A percentile compares a stretch with the other conserved stretches of the same genome.
phyloP scores from a whole-genome alignment of 2,113 vertebrate species.

The Plotosus lineatus region DNA sequence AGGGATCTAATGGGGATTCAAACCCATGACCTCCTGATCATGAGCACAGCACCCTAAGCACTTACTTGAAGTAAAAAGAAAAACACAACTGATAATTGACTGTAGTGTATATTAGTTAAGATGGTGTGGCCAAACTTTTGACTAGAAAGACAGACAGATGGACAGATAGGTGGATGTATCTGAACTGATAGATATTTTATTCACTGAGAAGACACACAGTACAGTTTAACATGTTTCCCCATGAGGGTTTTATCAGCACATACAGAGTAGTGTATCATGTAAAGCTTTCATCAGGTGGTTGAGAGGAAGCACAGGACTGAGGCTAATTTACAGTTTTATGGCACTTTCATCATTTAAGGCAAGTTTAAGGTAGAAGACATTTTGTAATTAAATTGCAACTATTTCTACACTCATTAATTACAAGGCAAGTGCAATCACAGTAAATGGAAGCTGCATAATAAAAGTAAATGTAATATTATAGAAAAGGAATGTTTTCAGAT shows the following conservation, averaged over 20 bases:
- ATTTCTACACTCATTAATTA: too few species aligned
- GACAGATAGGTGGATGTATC: too few species aligned
- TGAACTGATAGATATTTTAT: slow-evolving; percentile 17
- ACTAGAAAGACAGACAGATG: not conserved
- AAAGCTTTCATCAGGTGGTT: not conserved
- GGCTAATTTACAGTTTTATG: slow-evolving; percentile 43
- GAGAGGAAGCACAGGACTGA: slow-evolving; percentile 30
- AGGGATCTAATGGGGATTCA: too few species aligned
- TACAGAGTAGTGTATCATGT: slow-evolving; percentile 5
- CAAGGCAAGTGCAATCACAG: too few species aligned
- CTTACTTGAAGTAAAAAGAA: not conserved
- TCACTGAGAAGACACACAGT: slow-evolving; percentile 13
- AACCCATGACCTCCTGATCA: too few species aligned
- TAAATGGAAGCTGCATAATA: not conserved
- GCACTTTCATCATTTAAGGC: slow-evolving; percentile 55
- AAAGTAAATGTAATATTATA: not conserved
- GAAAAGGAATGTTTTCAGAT: slow-evolving; percentile 13
- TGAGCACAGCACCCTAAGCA: too few species aligned
- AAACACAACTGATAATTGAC: not conserved
- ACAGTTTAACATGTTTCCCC: slow-evolving; percentile 22
- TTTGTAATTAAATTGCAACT: not conserved
- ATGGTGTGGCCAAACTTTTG: too few species aligned
- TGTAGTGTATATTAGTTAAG: not conserved
- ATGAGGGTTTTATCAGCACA: not conserved
- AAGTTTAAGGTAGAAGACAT: slow-evolving; percentile 12